Percentiles rank a stretch among this genome's conserved stretches.
Evolutionary conservation across 2,113 vertebrate genomes (phyloP).

Genomic region (Bothrops jararaca): DNA sequence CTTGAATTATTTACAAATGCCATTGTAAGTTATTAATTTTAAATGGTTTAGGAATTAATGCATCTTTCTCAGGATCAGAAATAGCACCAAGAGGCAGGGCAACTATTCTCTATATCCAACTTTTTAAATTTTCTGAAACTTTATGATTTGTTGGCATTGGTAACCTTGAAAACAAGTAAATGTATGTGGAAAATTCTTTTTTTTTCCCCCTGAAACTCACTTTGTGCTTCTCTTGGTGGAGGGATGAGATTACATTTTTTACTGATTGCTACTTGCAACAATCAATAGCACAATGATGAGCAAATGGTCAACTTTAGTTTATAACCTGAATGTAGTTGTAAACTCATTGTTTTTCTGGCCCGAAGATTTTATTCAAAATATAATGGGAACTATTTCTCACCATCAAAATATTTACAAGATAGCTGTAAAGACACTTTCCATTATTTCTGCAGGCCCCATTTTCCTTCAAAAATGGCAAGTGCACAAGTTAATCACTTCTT

Average conservation of each 20-base stretch:
- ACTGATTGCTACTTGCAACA: neutral
- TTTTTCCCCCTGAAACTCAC: neutral
- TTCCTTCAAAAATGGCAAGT: slow-evolving; percentile 11
- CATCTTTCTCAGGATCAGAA: neutral
- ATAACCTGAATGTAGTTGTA: neutral
- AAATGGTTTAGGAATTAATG: neutral
- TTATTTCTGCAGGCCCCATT: slow-evolving; percentile 36
- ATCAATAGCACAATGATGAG: neutral
- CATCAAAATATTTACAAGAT: slow-evolving; percentile 30
- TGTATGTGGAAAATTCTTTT: neutral
- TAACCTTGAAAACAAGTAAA: neutral
- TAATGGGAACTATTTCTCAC: slow-evolving; percentile 28
- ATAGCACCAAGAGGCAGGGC: neutral
- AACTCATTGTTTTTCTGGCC: slow-evolving; percentile 5
- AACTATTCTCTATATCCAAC: neutral
- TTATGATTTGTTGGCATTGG: neutral
- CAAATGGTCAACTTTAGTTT: neutral
- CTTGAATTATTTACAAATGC: neutral
- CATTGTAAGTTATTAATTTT: neutral
- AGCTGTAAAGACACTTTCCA: slow-evolving; percentile 12
- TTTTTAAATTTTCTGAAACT: neutral
- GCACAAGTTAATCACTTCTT: slow-evolving; percentile 7
- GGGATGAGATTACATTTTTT: neutral
- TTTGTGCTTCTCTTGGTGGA: neutral
- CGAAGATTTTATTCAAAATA: neutral